phyloP scores from a whole-genome alignment of 2,113 vertebrate species.

The Vidua macroura region DNA sequence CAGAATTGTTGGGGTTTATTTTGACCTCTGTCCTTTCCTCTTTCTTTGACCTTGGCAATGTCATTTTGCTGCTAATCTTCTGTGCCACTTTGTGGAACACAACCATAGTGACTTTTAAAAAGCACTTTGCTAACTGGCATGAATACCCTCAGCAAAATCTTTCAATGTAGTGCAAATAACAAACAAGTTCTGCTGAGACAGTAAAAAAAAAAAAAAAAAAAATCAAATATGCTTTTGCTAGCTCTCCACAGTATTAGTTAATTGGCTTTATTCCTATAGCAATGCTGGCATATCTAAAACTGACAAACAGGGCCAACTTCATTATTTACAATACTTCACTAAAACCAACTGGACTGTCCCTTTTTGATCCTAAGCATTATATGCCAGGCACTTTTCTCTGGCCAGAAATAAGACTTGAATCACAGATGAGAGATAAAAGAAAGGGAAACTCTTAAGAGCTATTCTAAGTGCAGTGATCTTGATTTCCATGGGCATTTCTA shows the following conservation, averaged over 20 bases:
- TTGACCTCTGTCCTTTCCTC: neutral
- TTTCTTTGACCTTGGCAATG: neutral
- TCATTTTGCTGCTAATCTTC: neutral
- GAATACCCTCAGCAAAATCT: conserved; percentile 30
- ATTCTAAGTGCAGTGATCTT: neutral
- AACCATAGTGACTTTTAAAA: neutral
- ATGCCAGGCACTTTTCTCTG: neutral
- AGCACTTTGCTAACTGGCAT: neutral
- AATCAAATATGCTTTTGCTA: neutral
- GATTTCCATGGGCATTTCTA: neutral
- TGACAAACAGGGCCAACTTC: neutral
- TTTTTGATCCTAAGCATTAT: neutral
- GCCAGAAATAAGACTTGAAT: neutral
- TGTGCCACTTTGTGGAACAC: neutral
- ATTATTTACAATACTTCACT: neutral
- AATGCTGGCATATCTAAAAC: neutral
- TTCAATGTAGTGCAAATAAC: neutral
- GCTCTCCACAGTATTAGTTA: conserved; percentile 3
- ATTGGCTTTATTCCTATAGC: neutral
- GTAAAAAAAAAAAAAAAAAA: neutral
- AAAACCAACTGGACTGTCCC: neutral
- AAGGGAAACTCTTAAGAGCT: neutral
- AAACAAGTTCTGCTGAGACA: neutral
- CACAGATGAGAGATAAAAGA: neutral
- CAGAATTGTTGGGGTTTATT: neutral